A percentile compares a stretch with the other conserved stretches of the same genome.
phyloP scores from a whole-genome alignment of 2,888 invertebrate genomes.

The Auanema freiburgensis region DNA sequence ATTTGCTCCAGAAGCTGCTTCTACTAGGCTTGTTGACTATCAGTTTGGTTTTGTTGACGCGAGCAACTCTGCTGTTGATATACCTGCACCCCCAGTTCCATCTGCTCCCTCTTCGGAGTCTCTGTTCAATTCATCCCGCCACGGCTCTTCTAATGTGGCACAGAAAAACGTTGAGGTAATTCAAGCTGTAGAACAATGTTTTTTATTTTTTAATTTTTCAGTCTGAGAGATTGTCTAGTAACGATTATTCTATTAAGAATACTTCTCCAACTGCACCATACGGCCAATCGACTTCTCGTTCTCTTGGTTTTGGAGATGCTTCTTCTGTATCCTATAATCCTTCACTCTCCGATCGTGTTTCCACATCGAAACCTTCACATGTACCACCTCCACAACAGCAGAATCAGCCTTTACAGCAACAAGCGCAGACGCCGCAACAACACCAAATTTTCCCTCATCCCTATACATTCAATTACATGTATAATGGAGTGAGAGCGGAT shows the following conservation, averaged over 20 bases:
- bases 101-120: conserved; percentile 12
- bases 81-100: conserved; percentile 24
- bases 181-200: too few relatives aligned
- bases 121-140: conserved; percentile 9
- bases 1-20: conserved; percentile 32
- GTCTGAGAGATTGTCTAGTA: conserved; percentile 8
- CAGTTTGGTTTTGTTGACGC: conserved; percentile 43
- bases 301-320: conserved; percentile 15
- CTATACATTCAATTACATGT: conserved; percentile 35
- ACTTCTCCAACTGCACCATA: conserved; percentile 5
- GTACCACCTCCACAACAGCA: conserved; percentile 2
- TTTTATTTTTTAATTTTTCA: too few relatives aligned
- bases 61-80: too few relatives aligned
- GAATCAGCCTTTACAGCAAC: conserved; percentile 24
- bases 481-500: conserved; percentile 33
- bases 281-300: neutral
- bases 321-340: conserved; percentile 18
- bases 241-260: conserved; percentile 12
- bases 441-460: conserved; percentile 34
- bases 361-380: neutral
- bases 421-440: conserved; percentile 21
- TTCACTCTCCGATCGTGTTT: neutral
- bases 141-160: conserved; percentile 9
- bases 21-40: conserved; percentile 30
- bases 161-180: too few relatives aligned